phyloP scores from a whole-genome alignment of 2,113 vertebrate species.

The Albula goreensis region DNA sequence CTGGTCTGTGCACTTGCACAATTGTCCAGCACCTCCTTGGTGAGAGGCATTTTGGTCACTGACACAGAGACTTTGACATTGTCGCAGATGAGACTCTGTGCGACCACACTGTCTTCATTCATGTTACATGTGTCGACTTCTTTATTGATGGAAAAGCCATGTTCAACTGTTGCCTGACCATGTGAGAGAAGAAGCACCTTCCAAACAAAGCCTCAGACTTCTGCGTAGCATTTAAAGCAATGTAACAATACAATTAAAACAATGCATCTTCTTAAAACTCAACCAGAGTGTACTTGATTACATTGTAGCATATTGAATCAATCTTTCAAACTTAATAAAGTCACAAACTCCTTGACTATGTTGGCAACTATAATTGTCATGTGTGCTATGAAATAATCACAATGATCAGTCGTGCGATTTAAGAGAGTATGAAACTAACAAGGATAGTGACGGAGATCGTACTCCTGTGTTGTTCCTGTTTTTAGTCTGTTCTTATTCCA shows the following conservation, averaged over 20 bases:
- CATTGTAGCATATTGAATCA: too few relatives aligned
- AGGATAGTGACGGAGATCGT: not conserved
- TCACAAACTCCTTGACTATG: too few relatives aligned
- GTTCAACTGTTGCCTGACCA: constrained; percentile 33
- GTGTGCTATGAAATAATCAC: too few relatives aligned
- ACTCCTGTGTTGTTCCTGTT: not conserved
- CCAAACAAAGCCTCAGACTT: constrained; percentile 33
- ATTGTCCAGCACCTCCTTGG: constrained; percentile 21
- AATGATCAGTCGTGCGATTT: too few relatives aligned
- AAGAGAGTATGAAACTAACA: too few relatives aligned
- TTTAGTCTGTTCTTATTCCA: not conserved
- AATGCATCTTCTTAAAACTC: too few relatives aligned
- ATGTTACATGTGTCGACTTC: constrained; percentile 35
- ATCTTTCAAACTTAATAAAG: too few relatives aligned
- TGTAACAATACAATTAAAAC: not conserved
- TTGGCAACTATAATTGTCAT: too few relatives aligned
- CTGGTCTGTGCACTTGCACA: constrained; percentile 18
- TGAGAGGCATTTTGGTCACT: constrained; percentile 6
- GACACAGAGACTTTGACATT: constrained; percentile 31
- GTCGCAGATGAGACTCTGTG: constrained; percentile 40
- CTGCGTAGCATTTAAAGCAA: not conserved
- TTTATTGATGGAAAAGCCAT: constrained; percentile 35
- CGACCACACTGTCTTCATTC: constrained; percentile 29
- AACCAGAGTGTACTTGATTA: too few relatives aligned
- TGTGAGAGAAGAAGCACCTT: constrained; percentile 36